phyloP scores from a whole-genome alignment of 2,797 vertebrate genomes.

The Pithecia hirsuta region DNA sequence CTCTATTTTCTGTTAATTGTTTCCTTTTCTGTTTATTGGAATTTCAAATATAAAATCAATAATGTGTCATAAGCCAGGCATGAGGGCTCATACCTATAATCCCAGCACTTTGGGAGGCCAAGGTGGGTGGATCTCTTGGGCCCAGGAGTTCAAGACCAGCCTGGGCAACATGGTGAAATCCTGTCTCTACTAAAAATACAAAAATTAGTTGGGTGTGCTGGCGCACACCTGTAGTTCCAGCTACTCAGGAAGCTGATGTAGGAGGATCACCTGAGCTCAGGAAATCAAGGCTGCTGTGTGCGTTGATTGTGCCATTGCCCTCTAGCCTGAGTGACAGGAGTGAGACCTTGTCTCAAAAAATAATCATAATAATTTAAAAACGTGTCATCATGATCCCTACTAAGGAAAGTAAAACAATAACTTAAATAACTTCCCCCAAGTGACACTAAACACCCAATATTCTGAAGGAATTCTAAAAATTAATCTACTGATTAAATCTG shows the following conservation, averaged over 20 bases:
- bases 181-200: not conserved
- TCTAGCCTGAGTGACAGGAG: not conserved
- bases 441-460: not conserved
- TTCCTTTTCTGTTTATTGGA: conserved; percentile 21
- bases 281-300: not conserved
- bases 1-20: not conserved
- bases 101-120: not conserved
- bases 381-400: not conserved
- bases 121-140: not conserved
- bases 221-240: not conserved
- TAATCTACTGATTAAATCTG: not conserved
- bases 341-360: not conserved
- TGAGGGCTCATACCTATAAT: not conserved
- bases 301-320: not conserved
- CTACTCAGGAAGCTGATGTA: not conserved
- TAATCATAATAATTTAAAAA: not conserved
- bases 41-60: conserved; percentile 10
- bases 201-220: not conserved
- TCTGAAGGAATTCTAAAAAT: not conserved
- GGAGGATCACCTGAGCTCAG: not conserved
- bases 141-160: not conserved
- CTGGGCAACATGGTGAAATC: not conserved
- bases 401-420: not conserved
- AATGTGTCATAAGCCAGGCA: not conserved
- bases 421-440: not conserved